phyloP scores from a whole-genome alignment of 2,797 vertebrate genomes.

The Gouania willdenowi region DNA sequence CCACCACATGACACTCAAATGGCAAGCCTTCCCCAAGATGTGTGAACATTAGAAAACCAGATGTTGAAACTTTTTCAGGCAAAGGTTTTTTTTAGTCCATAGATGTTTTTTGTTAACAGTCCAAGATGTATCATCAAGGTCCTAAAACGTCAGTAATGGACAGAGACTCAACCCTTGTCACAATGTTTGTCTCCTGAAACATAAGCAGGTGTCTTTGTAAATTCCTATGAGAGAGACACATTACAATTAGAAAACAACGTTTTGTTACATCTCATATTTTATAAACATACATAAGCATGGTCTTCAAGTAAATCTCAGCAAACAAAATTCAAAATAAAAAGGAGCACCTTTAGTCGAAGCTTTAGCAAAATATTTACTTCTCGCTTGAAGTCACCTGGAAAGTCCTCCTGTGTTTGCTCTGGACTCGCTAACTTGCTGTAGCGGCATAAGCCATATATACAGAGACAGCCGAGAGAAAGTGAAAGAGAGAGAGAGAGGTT shows the following conservation, averaged over 20 bases:
- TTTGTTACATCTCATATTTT: too few species aligned
- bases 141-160: conserved; percentile 12
- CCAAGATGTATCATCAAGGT: background rate
- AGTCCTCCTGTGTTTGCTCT: conserved; percentile 43
- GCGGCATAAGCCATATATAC: conserved; percentile 31
- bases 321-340: conserved; percentile 1
- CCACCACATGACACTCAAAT: background rate
- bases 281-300: too few species aligned
- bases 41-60: conserved; percentile 7
- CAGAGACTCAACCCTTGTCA: conserved; percentile 7
- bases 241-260: background rate
- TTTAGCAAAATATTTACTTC: conserved; percentile 46
- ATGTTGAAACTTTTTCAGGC: conserved; percentile 7
- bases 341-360: conserved; percentile 4
- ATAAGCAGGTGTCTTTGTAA: conserved; percentile 10
- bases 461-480: conserved; percentile 34
- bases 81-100: conserved; percentile 2
- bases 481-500: conserved; percentile 48
- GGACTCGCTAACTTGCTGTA: conserved; percentile 53
- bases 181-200: background rate
- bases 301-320: background rate
- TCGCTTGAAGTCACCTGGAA: conserved; percentile 22
- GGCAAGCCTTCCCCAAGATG: background rate
- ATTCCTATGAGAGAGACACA: conserved; percentile 2
- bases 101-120: background rate